phyloP scores from a whole-genome alignment of 2,888 invertebrate genomes.

The Psylliodes chrysocephalus region DNA sequence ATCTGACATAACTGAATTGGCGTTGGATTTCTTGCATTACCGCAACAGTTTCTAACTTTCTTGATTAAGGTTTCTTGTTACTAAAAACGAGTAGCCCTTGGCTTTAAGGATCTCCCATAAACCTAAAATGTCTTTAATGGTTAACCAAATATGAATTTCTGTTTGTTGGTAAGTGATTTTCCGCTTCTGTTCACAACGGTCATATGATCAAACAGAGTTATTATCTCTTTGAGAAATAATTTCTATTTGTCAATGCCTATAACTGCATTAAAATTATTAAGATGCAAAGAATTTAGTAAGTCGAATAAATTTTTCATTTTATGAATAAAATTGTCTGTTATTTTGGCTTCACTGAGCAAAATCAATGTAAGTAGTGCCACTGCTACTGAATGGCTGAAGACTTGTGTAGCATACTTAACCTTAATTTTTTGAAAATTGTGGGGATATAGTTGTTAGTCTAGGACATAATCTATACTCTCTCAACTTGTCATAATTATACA shows the following conservation, averaged over 20 bases:
- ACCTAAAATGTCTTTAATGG: too few relatives aligned
- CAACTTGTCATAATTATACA: constrained; percentile 24
- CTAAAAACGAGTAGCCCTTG: too few relatives aligned
- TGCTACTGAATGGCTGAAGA: constrained; percentile 27
- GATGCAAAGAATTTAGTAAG: constrained; percentile 20
- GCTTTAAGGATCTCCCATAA: too few relatives aligned
- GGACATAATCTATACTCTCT: constrained; percentile 23
- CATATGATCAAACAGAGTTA: too few relatives aligned
- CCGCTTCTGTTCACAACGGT: too few relatives aligned
- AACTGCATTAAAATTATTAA: constrained; percentile 18
- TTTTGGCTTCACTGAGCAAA: constrained; percentile 17
- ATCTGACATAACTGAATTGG: too few relatives aligned
- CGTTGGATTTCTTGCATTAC: too few relatives aligned
- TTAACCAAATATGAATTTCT: too few relatives aligned
- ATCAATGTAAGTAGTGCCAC: constrained; percentile 21
- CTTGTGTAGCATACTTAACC: constrained; percentile 22
- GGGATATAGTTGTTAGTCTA: not conserved
- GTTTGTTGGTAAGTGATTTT: too few relatives aligned
- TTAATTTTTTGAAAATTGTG: constrained; percentile 21
- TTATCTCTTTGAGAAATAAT: constrained; percentile 23
- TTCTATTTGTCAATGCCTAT: constrained; percentile 20
- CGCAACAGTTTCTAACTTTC: too few relatives aligned
- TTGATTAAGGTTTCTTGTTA: too few relatives aligned
- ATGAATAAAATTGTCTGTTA: constrained; percentile 27
- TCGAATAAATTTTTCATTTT: constrained; percentile 32